Evolutionary conservation across 2,888 invertebrate species (phyloP).

Genomic region (Acleris emargana): DNA sequence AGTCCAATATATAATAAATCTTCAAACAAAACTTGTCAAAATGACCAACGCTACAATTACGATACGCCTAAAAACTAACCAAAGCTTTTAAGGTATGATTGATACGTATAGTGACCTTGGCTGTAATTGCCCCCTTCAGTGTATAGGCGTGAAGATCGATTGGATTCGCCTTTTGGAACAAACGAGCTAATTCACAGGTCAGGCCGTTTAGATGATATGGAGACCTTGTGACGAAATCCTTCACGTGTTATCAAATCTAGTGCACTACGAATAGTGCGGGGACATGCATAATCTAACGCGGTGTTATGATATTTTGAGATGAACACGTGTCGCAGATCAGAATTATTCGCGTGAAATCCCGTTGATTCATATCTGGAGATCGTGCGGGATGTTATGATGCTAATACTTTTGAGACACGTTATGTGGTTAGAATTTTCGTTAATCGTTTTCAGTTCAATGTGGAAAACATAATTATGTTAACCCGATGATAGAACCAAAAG

Average conservation of each 20-base stretch:
- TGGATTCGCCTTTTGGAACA: conserved; percentile 56
- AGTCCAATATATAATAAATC: conserved; percentile 24
- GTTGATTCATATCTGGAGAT: too few species aligned
- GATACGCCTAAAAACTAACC: conserved; percentile 16
- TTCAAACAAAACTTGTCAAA: conserved; percentile 28
- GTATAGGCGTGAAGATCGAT: conserved; percentile 50
- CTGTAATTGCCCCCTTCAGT: conserved; percentile 47
- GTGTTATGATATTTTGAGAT: too few species aligned
- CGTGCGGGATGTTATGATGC: too few species aligned
- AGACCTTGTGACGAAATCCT: conserved; percentile 53
- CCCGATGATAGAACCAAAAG: too few species aligned
- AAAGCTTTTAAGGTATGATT: conserved; percentile 25
- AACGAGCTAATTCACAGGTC: conserved; percentile 47
- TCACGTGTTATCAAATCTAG: conserved; percentile 43
- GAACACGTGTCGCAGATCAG: too few species aligned
- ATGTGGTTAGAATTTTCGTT: too few species aligned
- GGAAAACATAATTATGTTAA: too few species aligned
- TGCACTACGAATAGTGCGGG: conserved; percentile 43
- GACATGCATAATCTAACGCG: not conserved
- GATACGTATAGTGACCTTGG: conserved; percentile 39
- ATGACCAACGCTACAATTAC: conserved; percentile 31
- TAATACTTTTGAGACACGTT: too few species aligned
- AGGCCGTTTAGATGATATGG: conserved; percentile 41
- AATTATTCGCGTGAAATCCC: too few species aligned
- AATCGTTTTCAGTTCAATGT: too few species aligned